A percentile compares a stretch with the other conserved stretches of the same genome.
phyloP scores from a whole-genome alignment of 2,113 vertebrate species.

The Hyla sarda region DNA sequence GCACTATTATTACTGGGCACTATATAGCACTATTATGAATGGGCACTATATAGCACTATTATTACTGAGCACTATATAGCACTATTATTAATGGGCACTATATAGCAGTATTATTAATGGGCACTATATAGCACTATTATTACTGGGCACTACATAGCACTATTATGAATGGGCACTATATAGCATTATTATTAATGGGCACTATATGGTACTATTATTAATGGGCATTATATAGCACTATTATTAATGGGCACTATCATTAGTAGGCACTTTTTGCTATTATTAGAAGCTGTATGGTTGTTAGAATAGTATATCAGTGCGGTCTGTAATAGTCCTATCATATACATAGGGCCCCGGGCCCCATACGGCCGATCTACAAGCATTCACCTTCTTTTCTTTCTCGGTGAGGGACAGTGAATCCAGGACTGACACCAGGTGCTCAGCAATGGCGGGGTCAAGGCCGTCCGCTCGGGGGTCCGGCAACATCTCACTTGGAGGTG shows the following conservation, averaged over 20 bases:
- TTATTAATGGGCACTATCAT: no score
- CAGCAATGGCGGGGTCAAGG: constrained; percentile 71
- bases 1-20: no score
- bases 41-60: no score
- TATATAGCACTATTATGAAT: no score
- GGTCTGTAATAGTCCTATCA: no score
- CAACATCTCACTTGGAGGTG: constrained; percentile 57
- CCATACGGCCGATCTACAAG: background rate
- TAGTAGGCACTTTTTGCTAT: no score
- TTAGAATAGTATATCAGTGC: no score
- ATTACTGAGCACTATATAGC: no score
- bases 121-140: background rate
- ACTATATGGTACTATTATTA: no score
- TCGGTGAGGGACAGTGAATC: constrained; percentile 74
- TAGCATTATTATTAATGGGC: background rate
- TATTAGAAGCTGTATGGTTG: no score
- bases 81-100: no score
- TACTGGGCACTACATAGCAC: background rate
- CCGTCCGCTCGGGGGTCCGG: constrained; percentile 63
- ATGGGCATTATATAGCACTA: no score
- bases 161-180: background rate
- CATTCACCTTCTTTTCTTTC: constrained; percentile 76
- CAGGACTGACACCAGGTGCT: constrained; percentile 76
- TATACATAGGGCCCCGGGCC: background rate
- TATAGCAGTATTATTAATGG: background rate